Evolutionary conservation across 2,888 invertebrate genomes (phyloP), one percentile per base, ranked within the genome.

Genomic region (Heliconius aoede): DNA sequence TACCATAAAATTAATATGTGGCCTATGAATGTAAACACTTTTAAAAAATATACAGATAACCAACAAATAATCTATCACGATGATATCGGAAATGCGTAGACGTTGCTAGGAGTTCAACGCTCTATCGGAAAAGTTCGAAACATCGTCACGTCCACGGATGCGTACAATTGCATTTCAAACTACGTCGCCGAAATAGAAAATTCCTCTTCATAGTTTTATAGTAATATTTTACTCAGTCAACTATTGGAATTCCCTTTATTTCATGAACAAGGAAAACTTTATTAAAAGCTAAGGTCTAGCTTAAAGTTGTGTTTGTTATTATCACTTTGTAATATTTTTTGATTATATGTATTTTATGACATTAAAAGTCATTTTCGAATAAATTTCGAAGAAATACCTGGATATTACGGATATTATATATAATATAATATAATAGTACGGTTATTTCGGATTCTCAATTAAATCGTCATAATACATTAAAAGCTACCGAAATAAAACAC

Each of bases 111-210:
- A 65, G 76, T 58, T 78, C 79, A 73, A 74, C 65, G 78, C 73
- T 69, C 76, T 55, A 68, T 28, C 55, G 51, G 36, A 28, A 62
- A 77, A 79, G 61, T 61, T 72, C 13, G 40, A 73, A 55, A 74
- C 65, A 69, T 73, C 67, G 68, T 71, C 73, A 30, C 28, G 58
- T 64, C 65, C 58, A 32, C 72, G 72, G 74, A 76, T 74, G 65
- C 69, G 28, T 46, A 72, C 68, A 69, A 73, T 73, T 77, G 74
- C 74, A 58, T 32, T 74, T 36, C 60, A 80, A 78, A 55, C 76
- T 46, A 61, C 32, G 60, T 51, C 24, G 26, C 36, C 18, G 32
- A 73, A 67, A 26, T 24, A 55, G 4, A 62, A 74, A 68, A 72
- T 67, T 72, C 26, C 18, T 74, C 67, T 76, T 67, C 26, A 36